Evolutionary conservation across 2,797 vertebrate species (phyloP), one percentile per base, ranked within the genome.

Genomic region (Halcyon chelicuti): DNA sequence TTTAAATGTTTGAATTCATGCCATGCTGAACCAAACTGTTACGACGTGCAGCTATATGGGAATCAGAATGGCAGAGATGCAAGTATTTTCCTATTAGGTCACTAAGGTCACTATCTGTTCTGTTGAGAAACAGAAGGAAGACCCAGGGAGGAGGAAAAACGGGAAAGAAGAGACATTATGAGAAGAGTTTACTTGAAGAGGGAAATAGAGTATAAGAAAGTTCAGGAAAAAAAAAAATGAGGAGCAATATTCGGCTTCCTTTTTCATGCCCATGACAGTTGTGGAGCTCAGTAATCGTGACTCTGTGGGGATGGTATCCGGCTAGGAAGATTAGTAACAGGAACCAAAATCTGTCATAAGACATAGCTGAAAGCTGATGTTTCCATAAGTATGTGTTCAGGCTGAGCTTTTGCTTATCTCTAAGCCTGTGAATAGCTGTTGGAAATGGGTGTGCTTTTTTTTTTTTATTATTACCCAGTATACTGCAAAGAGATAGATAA

Each of bases 321-420:
- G 14, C 49, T 90, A 63, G 72, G 66, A 66, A 94, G 89, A 90
- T 92, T 72, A 94, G 58, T 60, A 82, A 58, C 26, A 67, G 49
- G 75, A 71, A 67, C 35, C n/a, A 82, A 82, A 92, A 77, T 79
- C 49, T 85, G 75, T 82, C 72, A 20, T 60, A 58, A 87, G 75
- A 35, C 67, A 39, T 17, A 67, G 49, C 49, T 67, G 82, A 85
- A 92, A 93, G 54, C 71, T 75, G 83, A 44, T 28, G 44, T 58
- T 78, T 71, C 58, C 9, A 0, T 71, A 72, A 86, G 75, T 63
- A 40, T 2, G 1, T 78, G 66, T 78, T 71, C 29, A 29, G 35
- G 2, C 78, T 67, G 52, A 62, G 74, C 58, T 81, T 54, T 54
- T 67, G 60, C 77, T 85, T 87, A 88, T 90, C 75, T 75, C 58